Percentiles rank a stretch among this genome's conserved stretches.
These are phyloP conservation scores for Polypterus bichir DNA, from an alignment of 2,113 vertebrate species.

Conservation along the genomic window DNA sequence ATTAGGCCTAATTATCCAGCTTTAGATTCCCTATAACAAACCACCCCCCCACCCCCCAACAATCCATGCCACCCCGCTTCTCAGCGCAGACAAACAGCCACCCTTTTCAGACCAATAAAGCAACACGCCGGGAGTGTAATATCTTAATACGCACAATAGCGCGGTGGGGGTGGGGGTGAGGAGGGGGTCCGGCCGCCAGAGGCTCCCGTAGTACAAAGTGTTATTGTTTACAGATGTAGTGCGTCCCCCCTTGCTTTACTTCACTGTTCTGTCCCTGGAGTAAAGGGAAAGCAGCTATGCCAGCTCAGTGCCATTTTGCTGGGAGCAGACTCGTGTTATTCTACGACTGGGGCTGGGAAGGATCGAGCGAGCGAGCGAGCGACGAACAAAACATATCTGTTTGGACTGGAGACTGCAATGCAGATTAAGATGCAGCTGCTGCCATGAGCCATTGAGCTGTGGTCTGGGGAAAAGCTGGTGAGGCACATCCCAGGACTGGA, in stretches of 20 bases:
- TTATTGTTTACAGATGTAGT: constrained; percentile 5
- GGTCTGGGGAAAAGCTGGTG: no score
- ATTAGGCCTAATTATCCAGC: constrained; percentile 56
- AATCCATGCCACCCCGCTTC: constrained; percentile 27
- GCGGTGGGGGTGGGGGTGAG: constrained; percentile 26
- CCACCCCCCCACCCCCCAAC: constrained; percentile 31
- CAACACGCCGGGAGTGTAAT: constrained; percentile 23
- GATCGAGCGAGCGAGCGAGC: background rate
- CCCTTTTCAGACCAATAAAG: constrained; percentile 47
- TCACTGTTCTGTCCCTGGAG: constrained; percentile 1
- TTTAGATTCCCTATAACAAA: constrained; percentile 43
- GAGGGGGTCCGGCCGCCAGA: constrained; percentile 12
- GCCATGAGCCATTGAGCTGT: no score
- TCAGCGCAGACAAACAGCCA: constrained; percentile 33
- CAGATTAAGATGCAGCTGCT: no score
- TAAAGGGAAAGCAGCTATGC: background rate
- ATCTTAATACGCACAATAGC: constrained; percentile 24
- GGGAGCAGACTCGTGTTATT: background rate
- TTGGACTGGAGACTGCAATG: no score
- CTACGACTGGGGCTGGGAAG: background rate
- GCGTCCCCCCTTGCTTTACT: background rate
- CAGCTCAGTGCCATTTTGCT: constrained; percentile 1
- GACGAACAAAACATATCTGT: no score
- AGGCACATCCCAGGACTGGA: no score
- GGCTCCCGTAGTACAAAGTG: background rate